Conservation (phyloP, 92 coral and sea anemone species). For the Palythoa caribaeorum region DNA sequence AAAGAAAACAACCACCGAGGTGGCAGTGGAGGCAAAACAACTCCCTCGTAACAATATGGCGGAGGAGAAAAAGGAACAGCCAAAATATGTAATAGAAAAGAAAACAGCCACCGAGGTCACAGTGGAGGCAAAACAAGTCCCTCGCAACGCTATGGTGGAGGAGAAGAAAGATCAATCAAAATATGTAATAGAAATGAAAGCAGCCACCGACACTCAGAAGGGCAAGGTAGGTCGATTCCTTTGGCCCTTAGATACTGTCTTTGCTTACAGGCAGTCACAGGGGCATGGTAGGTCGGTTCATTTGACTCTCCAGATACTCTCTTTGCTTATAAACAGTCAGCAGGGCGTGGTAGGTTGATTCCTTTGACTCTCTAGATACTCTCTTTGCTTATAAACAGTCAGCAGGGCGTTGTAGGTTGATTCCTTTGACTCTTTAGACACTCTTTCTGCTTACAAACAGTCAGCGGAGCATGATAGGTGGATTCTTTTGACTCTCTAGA, state of each 20-base stretch:
- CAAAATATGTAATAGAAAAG: background rate
- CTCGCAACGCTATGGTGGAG: background rate
- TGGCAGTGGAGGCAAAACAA: background rate
- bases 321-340: background rate
- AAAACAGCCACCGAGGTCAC: background rate
- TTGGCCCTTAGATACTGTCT: too few species aligned
- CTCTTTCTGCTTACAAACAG: too few species aligned
- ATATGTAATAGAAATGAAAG: constrained; percentile 29
- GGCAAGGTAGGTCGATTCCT: background rate
- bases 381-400: too few species aligned
- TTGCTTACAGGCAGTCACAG: background rate
- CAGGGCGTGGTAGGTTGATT: background rate
- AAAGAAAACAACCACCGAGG: background rate
- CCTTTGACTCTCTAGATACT: background rate
- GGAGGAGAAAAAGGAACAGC: background rate
- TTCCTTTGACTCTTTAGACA: background rate
- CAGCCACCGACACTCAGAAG: background rate
- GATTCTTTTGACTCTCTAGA: background rate
- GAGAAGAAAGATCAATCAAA: background rate
- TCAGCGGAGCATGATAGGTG: background rate
- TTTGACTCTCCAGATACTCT: background rate
- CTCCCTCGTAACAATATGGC: background rate
- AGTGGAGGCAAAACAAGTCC: constrained; percentile 5
- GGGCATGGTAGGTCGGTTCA: background rate
- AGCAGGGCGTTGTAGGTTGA: background rate